Base-by-base conservation (phyloP, 2,797 vertebrate genomes). In the Varecia variegata region DNA sequence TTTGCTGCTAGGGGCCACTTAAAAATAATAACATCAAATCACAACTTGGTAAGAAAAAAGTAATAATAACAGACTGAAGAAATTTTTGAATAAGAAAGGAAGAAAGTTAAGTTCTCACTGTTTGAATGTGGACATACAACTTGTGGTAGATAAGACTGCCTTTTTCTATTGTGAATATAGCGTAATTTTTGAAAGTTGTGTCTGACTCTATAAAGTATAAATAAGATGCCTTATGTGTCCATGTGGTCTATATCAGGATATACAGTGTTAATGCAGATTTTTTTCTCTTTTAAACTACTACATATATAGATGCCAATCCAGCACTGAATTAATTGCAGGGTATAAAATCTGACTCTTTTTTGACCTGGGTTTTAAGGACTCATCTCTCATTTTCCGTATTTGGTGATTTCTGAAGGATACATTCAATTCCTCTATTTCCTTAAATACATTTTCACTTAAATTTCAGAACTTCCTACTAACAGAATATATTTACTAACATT, bases 111-210 rank as follows among this genome's bases (percentile, higher is more conserved):
- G 7, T 17, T 87, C 90, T 93, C 43, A 88, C 10, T 43, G 71
- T 90, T 21, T 58, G 95, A 95, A 65, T 47, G 20, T 88, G 80
- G 73, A 88, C 27, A 68, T 96, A 40, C 87, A 38, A 68, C 35
- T 52, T 70, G 68, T 43, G 82, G 67, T 32, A 94, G 54, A 71
- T 3, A 90, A 88, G 90, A 67, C 52, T 60, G 40, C 35, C 65
- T 70, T 85, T 97, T 95, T 95, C 88, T 60, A 76, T 84, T 88
- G 90, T 97, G 92, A 97, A 93, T 81, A 92, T 2, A 35, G 95
- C 86, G 68, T 83, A 80, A 76, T 83, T 95, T 94, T 90, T 68
- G 70, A 88, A 94, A 97, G 74, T 1, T 12, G n/a, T 56, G 60
- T 47, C 77, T 96, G 60, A 92, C 17, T 96, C 40, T 68, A 92